phyloP scores from a whole-genome alignment of 1,140 invertebrate genomes.

The Chrysoperla carnea region DNA sequence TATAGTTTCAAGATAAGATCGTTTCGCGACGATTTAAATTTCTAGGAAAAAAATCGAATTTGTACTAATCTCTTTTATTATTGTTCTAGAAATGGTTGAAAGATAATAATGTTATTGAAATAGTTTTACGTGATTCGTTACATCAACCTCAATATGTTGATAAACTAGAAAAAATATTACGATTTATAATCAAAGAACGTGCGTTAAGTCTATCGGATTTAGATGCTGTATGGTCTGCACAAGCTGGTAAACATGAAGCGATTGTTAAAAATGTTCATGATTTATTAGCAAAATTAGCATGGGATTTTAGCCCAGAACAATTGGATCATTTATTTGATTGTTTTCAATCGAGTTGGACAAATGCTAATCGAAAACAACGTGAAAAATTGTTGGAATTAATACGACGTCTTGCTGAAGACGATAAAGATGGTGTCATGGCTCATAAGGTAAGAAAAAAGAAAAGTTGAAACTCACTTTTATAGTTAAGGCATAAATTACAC shows the following conservation, averaged over 20 bases:
- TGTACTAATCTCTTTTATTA: constrained; percentile 8
- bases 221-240: constrained; percentile 91
- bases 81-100: constrained; percentile 80
- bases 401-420: constrained; percentile 81
- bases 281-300: constrained; percentile 86
- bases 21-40: too few species aligned
- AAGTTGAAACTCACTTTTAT: not conserved
- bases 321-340: constrained; percentile 94
- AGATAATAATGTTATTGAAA: constrained; percentile 88
- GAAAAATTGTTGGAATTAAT: constrained; percentile 93
- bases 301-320: constrained; percentile 96
- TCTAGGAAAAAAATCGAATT: not conserved
- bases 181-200: constrained; percentile 92
- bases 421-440: constrained; percentile 97
- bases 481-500: not conserved
- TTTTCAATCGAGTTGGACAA: constrained; percentile 88
- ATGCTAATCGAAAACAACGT: constrained; percentile 87
- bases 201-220: constrained; percentile 79
- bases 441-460: constrained; percentile 56
- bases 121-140: constrained; percentile 85
- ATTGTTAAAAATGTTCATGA: constrained; percentile 97
- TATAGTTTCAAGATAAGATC: too few species aligned
- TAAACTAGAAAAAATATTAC: constrained; percentile 91
- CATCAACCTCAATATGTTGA: constrained; percentile 98
- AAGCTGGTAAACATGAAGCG: constrained; percentile 87